A percentile compares a stretch with the other conserved stretches of the same genome.
Evolutionary conservation across 2,888 invertebrate genomes (phyloP).

Genomic region (Eupithecia vulgata): DNA sequence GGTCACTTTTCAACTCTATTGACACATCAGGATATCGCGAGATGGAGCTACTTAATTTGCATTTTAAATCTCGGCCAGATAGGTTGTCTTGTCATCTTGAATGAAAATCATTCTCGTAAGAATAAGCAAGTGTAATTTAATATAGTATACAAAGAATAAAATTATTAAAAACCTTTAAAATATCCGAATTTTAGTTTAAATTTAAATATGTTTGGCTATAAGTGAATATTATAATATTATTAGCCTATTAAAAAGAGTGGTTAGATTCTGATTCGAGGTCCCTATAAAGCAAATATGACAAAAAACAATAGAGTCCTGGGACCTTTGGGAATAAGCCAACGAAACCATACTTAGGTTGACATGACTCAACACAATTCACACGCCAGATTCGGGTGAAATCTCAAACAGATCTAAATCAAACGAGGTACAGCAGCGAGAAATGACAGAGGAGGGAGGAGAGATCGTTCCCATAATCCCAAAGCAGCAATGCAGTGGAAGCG

Average conservation of each 20-base stretch:
- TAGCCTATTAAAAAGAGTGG: no score
- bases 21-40: slow-evolving; percentile 59
- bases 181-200: neutral
- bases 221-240: no score
- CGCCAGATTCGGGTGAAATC: slow-evolving; percentile 18
- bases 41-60: neutral
- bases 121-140: slow-evolving; percentile 7
- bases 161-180: no score
- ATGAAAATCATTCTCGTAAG: neutral
- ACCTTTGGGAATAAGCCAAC: no score
- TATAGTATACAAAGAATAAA: neutral
- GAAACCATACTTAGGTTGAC: neutral
- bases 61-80: slow-evolving; percentile 11
- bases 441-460: slow-evolving; percentile 53
- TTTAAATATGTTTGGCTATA: no score
- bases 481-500: slow-evolving; percentile 53
- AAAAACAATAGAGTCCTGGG: no score
- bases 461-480: slow-evolving; percentile 66
- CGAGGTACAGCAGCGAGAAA: slow-evolving; percentile 25
- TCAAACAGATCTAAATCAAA: slow-evolving; percentile 27
- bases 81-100: neutral
- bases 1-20: slow-evolving; percentile 65
- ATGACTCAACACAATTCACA: slow-evolving; percentile 13
- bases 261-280: no score
- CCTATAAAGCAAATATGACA: no score